phyloP scores from a whole-genome alignment of 2,888 invertebrate species.

The Lepas anatifera region DNA sequence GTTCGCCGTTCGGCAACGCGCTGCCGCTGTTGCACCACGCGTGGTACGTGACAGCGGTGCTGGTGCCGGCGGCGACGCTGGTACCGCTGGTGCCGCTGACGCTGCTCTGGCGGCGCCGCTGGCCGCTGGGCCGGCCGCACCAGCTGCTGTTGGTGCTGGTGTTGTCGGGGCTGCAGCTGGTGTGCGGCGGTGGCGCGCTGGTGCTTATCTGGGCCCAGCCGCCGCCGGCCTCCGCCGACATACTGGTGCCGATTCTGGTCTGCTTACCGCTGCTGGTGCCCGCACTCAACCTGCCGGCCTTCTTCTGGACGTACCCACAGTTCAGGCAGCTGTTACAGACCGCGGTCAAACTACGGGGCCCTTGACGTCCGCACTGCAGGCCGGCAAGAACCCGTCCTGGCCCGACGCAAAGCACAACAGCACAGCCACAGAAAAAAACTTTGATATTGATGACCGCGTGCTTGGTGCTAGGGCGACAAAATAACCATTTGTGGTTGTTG shows the following conservation, averaged over 20 bases:
- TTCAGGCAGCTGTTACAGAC: no score
- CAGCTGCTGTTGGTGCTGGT: background rate
- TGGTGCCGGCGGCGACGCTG: background rate
- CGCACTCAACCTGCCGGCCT: background rate
- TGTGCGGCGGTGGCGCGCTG: background rate
- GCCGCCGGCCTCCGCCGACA: background rate
- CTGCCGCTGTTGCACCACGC: background rate
- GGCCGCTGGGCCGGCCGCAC: background rate
- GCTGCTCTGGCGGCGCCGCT: background rate
- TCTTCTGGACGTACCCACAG: conserved; percentile 6
- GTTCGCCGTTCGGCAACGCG: background rate
- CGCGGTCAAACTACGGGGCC: no score
- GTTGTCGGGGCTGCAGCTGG: background rate
- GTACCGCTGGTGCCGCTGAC: background rate
- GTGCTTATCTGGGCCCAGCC: background rate
- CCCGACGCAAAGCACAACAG: no score
- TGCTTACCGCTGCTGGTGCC: background rate
- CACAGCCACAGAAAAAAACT: no score
- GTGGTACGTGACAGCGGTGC: background rate
- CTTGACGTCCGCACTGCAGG: no score
- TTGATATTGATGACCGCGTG: no score
- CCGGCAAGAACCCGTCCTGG: no score
- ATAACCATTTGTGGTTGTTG: no score
- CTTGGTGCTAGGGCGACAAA: no score
- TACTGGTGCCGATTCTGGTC: background rate